Evolutionary conservation across 92 coral and sea anemone species (phyloP).

Genomic region (Montipora capitata): DNA sequence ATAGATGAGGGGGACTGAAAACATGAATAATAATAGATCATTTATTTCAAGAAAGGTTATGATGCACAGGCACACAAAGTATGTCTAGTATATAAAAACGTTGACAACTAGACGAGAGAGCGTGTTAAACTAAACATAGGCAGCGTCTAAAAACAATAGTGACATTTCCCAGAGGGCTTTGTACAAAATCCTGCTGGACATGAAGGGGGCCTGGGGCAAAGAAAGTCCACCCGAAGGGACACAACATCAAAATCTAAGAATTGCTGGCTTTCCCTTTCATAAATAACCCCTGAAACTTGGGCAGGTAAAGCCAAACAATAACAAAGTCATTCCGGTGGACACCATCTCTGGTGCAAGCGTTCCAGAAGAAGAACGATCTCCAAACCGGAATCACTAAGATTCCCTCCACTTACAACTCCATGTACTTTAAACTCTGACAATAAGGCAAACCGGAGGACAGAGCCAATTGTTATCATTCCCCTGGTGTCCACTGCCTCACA

Average conservation of each 20-base stretch:
- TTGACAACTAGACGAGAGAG: neutral
- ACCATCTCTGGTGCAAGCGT: conserved; percentile 13
- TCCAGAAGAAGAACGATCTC: conserved; percentile 50
- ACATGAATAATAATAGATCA: neutral
- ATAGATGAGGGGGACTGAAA: neutral
- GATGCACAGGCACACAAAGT: neutral
- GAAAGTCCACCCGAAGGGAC: conserved; percentile 23
- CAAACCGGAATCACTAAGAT: conserved; percentile 26
- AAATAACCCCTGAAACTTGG: conserved; percentile 33
- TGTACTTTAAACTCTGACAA: conserved; percentile 15
- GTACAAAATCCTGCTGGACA: neutral
- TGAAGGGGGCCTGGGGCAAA: neutral
- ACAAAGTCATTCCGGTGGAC: conserved; percentile 53
- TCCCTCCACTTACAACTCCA: conserved; percentile 16
- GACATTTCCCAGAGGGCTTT: neutral
- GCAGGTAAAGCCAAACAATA: conserved; percentile 51
- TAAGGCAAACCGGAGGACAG: conserved; percentile 25
- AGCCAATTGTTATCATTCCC: conserved; percentile 27
- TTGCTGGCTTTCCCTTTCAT: conserved; percentile 67
- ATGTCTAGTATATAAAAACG: too few relatives aligned
- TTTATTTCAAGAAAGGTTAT: neutral
- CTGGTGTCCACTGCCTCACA: conserved; percentile 29
- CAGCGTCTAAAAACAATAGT: neutral
- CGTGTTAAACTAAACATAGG: neutral
- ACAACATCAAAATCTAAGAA: conserved; percentile 35